These are phyloP conservation scores for Thalassarche chlororhynchos DNA, from an alignment of 2,113 vertebrate genomes.

Conservation along the genomic window DNA sequence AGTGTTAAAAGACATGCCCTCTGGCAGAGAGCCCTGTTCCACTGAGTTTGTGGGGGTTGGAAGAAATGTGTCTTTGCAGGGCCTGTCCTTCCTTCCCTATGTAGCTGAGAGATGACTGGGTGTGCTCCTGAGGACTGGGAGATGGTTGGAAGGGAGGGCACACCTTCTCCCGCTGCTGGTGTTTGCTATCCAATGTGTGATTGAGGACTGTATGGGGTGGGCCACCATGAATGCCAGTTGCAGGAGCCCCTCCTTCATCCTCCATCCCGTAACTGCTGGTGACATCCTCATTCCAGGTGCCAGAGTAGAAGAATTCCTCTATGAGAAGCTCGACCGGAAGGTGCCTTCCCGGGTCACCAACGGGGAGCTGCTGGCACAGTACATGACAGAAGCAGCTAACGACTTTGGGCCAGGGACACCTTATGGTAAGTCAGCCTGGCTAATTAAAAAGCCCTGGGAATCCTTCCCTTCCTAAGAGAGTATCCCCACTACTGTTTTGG, in stretches of 20 bases:
- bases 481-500: background rate
- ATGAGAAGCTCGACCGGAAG: constrained; percentile 94
- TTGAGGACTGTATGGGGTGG: background rate
- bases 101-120: background rate
- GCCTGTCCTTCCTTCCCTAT: background rate
- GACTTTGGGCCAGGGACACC: constrained; percentile 88
- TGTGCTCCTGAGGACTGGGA: background rate
- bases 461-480: background rate
- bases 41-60: background rate
- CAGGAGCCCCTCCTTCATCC: background rate
- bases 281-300: constrained; percentile 71
- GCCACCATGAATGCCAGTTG: background rate
- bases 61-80: background rate
- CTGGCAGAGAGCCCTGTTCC: background rate
- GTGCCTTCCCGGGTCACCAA: constrained; percentile 90
- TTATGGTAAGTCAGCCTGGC: constrained; percentile 81
- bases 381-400: constrained; percentile 89
- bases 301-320: constrained; percentile 95
- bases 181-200: background rate
- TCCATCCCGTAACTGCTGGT: background rate
- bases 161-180: background rate
- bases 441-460: background rate
- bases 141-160: background rate
- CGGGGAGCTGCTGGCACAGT: constrained; percentile 89
- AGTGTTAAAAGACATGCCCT: background rate